Base-by-base conservation (phyloP, 2,113 vertebrate species). In the Taurulus bubalis region DNA sequence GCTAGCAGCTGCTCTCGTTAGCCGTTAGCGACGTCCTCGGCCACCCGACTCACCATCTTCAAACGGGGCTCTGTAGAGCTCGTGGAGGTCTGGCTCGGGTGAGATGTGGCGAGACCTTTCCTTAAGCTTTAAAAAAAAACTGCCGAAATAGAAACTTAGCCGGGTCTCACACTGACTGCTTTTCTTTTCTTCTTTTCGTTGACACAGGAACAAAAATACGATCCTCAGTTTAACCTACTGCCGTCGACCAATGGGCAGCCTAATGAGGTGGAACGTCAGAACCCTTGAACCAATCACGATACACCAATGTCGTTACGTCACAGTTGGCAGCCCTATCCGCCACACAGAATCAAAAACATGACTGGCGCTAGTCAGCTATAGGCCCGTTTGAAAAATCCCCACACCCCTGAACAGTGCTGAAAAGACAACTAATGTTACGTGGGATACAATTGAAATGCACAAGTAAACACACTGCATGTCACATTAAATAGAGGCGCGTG, bases 121-220 rank as follows among this genome's bases (percentile, higher is more conserved):
- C n/a, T 53, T 53, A 38, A 69, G 36, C 36, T 63, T 7, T 64
- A 18, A 7, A 30, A 58, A 42, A 62, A 56, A 80, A 68, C 22
- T 76, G 49, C 79, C 4, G 76, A 64, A 8, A 14, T 12, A 36
- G 63, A 79, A 88, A 89, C 87, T 88, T 76, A 60, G 36, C 63
- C 76, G 16, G 65, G 42, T 80, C 72, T 80, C 83, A 76, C 60
- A 76, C 60, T 68, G 65, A 15, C 45, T 64, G n/a, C 83, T 71
- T 58, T 30, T 84, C 82, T 87, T 91, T 91, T 93, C 86, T 90
- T 92, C 82, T 85, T 90, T 91, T 88, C 86, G 89, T 93, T 94
- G 93, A 95, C 94, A 95, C 94, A 95, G 95, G 93, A 96, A 95
- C 95, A 95, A 94, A 95, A 94, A 94, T 94, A 95, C 88, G 84